These are phyloP conservation scores for Zaprionus bogoriensis DNA, from an alignment of 2,888 invertebrate species.

Conservation along the genomic window DNA sequence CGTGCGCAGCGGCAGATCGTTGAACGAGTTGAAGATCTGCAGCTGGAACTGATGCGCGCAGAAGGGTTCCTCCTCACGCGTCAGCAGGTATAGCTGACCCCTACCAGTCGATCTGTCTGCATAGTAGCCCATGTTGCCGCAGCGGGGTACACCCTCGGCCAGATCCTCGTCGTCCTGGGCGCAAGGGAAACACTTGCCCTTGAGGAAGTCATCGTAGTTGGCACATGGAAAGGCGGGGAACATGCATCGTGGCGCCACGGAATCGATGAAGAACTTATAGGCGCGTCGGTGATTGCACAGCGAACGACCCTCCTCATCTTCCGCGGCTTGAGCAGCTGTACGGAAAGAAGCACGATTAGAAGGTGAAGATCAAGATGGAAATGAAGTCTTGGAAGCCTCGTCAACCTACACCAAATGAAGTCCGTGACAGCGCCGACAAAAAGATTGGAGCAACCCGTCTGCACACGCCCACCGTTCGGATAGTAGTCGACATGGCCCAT, in stretches of 20 bases:
- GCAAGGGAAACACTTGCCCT: conserved; percentile 90
- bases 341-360: not conserved
- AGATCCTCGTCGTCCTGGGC: conserved; percentile 80
- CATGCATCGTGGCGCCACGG: conserved; percentile 94
- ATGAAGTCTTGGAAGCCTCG: too few species aligned
- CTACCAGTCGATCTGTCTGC: conserved; percentile 92
- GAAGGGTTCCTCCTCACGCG: conserved; percentile 95
- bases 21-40: conserved; percentile 89
- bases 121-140: conserved; percentile 97
- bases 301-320: conserved; percentile 93
- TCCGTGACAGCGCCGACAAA: conserved; percentile 96
- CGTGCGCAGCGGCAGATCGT: conserved; percentile 85
- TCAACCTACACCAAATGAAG: conserved; percentile 90
- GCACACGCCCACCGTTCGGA: conserved; percentile 95
- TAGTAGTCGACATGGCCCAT: conserved; percentile 97
- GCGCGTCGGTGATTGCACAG: conserved; percentile 96
- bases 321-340: conserved; percentile 86
- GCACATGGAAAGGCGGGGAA: conserved; percentile 96
- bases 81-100: conserved; percentile 94
- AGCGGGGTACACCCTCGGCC: conserved; percentile 84
- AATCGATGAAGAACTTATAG: conserved; percentile 97
- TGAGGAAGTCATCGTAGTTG: conserved; percentile 91
- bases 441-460: conserved; percentile 95
- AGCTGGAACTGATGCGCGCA: conserved; percentile 96
- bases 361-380: conserved; percentile 10